Evolutionary conservation across 2,113 vertebrate genomes (phyloP).

Genomic region (mouse (Mus musculus)): GRCm39 chr7:30681001-30681500

Average conservation of each 20-base stretch:
- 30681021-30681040: background rate
- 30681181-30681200: background rate
- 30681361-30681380: constrained; percentile 38
- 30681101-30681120: background rate
- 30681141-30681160: background rate
- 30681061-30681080: background rate
- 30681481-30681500: background rate
- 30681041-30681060: background rate
- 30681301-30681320: background rate
- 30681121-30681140: background rate
- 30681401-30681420: constrained; percentile 40
- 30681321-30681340: constrained; percentile 22
- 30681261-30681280: background rate
- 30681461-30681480: constrained; percentile 7
- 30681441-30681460: constrained; percentile 7
- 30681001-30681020: background rate
- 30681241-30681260: background rate
- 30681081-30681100: no score
- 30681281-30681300: constrained; percentile 18
- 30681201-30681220: background rate
- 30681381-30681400: rapidly evolving
- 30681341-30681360: constrained; percentile 40
- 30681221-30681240: background rate
- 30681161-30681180: background rate
- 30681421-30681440: constrained; percentile 57